A percentile compares a stretch with the other conserved stretches of the same genome.
phyloP scores from a whole-genome alignment of 2,888 invertebrate genomes.

The Cancer borealis region DNA sequence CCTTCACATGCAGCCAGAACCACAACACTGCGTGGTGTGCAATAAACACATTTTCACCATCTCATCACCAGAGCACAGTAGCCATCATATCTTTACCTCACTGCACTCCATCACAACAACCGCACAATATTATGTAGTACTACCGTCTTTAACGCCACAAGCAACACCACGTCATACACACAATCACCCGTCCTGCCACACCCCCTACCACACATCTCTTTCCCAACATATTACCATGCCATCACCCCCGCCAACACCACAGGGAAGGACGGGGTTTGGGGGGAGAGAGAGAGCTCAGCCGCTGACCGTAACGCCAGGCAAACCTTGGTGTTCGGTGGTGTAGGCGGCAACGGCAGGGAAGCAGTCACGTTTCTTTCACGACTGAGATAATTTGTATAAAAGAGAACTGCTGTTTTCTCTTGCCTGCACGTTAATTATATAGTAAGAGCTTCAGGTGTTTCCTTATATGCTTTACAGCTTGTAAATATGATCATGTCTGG shows the following conservation, averaged over 20 bases:
- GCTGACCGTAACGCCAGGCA: constrained; percentile 4
- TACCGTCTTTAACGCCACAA: too few relatives aligned
- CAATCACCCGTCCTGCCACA: too few relatives aligned
- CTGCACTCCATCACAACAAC: too few relatives aligned
- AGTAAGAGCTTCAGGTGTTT: background rate
- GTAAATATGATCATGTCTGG: background rate
- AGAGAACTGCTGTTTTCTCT: background rate
- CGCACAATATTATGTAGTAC: too few relatives aligned
- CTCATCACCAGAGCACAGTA: too few relatives aligned
- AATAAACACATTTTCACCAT: too few relatives aligned
- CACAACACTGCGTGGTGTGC: too few relatives aligned
- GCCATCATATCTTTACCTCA: too few relatives aligned
- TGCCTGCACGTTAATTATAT: background rate
- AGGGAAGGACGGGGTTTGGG: background rate
- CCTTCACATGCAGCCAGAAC: too few relatives aligned
- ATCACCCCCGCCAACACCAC: background rate
- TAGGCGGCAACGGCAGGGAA: background rate
- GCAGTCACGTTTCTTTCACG: constrained; percentile 27
- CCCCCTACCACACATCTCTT: too few relatives aligned
- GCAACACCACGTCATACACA: too few relatives aligned
- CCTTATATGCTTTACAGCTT: background rate
- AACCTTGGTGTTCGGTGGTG: background rate
- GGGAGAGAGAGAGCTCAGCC: background rate
- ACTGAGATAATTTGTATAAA: background rate
- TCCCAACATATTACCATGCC: too few relatives aligned